These are phyloP conservation scores for Sarcophaga rosellei DNA, from an alignment of 2,888 invertebrate species.

Conservation along the genomic window DNA sequence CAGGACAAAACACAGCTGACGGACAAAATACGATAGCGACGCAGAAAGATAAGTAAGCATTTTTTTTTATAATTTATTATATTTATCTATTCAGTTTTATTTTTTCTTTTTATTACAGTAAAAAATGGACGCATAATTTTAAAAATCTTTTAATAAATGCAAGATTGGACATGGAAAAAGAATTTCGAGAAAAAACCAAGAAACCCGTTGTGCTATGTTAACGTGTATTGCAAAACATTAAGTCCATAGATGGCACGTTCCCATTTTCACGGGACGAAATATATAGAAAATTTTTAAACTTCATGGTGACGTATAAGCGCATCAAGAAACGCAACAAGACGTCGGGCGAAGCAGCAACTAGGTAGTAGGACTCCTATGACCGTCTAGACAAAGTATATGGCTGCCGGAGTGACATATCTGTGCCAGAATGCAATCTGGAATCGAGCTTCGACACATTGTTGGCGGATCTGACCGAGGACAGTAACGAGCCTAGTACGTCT, in stretches of 20 bases:
- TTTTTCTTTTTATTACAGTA: slow-evolving; percentile 7
- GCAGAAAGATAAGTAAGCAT: slow-evolving; percentile 7
- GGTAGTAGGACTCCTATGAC: slow-evolving; percentile 30
- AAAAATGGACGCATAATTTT: slow-evolving; percentile 15
- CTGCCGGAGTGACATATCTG: slow-evolving; percentile 19
- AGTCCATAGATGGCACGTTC: slow-evolving; percentile 4
- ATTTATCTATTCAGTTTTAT: neutral
- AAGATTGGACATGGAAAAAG: slow-evolving; percentile 16
- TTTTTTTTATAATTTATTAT: slow-evolving; percentile 9
- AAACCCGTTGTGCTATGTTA: slow-evolving; percentile 12
- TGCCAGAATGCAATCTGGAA: slow-evolving; percentile 25
- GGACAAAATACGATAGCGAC: neutral
- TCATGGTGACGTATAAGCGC: slow-evolving; percentile 27
- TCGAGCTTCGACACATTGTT: neutral
- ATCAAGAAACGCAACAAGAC: slow-evolving; percentile 35
- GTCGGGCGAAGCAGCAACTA: slow-evolving; percentile 13
- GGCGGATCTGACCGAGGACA: slow-evolving; percentile 7
- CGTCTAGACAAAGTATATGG: slow-evolving; percentile 25
- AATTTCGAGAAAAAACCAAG: slow-evolving; percentile 15
- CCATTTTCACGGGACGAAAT: neutral
- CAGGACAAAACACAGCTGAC: neutral
- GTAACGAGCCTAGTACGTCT: slow-evolving; percentile 20
- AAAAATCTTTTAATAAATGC: neutral
- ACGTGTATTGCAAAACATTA: slow-evolving; percentile 17
- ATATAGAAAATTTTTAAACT: slow-evolving; percentile 24